Conservation (phyloP, 2,113 vertebrate species). For the Leucosticte australis region DNA sequence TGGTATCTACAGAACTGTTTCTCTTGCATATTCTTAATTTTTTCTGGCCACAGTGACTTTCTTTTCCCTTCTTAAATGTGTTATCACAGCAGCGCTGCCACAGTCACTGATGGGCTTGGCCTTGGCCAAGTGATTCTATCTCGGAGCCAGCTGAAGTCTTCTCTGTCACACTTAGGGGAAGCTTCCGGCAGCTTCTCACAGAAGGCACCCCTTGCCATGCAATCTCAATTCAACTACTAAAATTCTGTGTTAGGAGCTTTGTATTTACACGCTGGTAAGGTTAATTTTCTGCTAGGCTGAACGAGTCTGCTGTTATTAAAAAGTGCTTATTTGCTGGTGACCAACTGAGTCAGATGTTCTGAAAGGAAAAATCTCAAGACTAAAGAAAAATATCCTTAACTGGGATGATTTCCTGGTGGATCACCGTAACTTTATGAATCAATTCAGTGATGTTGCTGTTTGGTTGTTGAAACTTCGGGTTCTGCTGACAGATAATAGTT, state of each 20-base stretch:
- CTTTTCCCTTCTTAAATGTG: neutral
- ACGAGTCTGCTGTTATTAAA: neutral
- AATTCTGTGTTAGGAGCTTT: neutral
- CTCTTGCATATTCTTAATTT: neutral
- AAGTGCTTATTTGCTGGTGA: neutral
- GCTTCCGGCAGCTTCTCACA: neutral
- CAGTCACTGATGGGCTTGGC: neutral
- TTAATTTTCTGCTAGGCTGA: neutral
- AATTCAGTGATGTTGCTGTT: neutral
- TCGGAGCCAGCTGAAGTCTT: neutral
- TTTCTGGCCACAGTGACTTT: neutral
- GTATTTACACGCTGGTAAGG: neutral
- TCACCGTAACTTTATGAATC: neutral
- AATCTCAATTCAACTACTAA: neutral
- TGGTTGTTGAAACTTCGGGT: neutral
- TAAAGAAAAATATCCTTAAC: neutral
- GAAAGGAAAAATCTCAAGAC: neutral
- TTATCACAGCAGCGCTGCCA: fast-evolving
- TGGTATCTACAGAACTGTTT: neutral
- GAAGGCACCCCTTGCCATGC: neutral
- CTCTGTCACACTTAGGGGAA: neutral
- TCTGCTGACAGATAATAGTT: neutral
- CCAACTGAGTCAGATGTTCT: neutral
- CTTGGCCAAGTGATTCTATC: neutral
- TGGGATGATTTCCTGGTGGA: neutral